phyloP scores from a whole-genome alignment of 64 coral and sea anemone genomes.

The Porites australiensis region DNA sequence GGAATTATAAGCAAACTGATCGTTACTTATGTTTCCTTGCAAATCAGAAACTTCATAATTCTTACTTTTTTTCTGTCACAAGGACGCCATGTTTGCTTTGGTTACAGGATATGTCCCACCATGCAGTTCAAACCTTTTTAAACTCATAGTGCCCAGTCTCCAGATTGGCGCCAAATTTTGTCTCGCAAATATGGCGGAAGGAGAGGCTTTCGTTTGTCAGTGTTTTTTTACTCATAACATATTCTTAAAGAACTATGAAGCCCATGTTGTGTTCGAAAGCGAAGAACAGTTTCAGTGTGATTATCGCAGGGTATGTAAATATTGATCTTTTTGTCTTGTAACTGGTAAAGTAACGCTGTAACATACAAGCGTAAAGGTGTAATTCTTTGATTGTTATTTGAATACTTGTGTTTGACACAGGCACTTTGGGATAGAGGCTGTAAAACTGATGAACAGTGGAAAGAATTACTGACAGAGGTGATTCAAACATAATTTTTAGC shows the following conservation, averaged over 20 bases:
- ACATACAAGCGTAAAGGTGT: neutral
- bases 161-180: neutral
- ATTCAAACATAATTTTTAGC: neutral
- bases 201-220: slow-evolving; percentile 66
- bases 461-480: slow-evolving; percentile 41
- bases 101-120: slow-evolving; percentile 69
- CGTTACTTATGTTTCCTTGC: neutral
- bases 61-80: too few species aligned
- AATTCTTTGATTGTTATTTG: neutral
- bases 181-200: slow-evolving; percentile 59
- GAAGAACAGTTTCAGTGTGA: slow-evolving; percentile 72
- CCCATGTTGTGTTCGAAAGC: slow-evolving; percentile 75
- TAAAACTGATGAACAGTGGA: slow-evolving; percentile 59
- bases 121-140: slow-evolving; percentile 12
- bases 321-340: neutral
- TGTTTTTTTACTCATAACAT: slow-evolving; percentile 95
- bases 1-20: too few species aligned
- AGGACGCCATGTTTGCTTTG: slow-evolving; percentile 91
- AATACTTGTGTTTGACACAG: slow-evolving; percentile 27
- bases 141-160: neutral
- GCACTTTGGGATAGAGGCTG: slow-evolving; percentile 70
- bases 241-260: slow-evolving; percentile 83
- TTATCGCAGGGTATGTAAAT: slow-evolving; percentile 64
- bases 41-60: too few species aligned
- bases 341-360: neutral